A percentile compares a stretch with the other conserved stretches of the same genome.
Conservation (phyloP, 1,140 invertebrate species). For the Steinernema feltiae region DNA sequence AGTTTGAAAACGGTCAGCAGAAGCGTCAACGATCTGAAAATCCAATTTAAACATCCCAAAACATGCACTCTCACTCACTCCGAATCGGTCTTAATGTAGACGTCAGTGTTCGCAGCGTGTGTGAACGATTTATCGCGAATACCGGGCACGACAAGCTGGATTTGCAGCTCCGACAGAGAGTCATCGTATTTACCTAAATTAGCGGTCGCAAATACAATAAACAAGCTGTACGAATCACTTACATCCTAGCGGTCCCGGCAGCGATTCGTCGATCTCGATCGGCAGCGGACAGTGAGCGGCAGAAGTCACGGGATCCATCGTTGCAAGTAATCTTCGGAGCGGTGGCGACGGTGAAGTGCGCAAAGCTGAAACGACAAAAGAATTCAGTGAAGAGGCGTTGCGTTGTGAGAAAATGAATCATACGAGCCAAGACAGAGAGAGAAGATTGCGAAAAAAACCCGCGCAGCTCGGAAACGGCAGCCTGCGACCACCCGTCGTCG, state of each 20-base stretch:
- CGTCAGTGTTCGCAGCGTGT: neutral
- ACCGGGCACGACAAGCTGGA: neutral
- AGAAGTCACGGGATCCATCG: neutral
- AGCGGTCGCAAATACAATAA: neutral
- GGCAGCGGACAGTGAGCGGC: neutral
- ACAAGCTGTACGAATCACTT: neutral
- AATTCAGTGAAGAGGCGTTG: neutral
- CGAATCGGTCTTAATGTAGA: constrained; percentile 2
- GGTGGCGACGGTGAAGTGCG: neutral
- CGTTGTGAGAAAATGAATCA: too few species aligned
- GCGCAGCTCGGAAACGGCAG: neutral
- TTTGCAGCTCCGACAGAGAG: neutral
- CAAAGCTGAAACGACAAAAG: neutral
- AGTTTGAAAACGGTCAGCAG: constrained; percentile 1
- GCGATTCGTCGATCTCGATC: neutral
- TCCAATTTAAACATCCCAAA: neutral
- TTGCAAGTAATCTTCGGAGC: neutral
- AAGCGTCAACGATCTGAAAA: neutral
- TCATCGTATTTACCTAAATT: neutral
- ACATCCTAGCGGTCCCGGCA: neutral
- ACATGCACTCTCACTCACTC: neutral
- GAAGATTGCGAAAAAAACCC: constrained; percentile 5
- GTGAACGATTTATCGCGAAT: neutral
- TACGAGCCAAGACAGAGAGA: neutral
- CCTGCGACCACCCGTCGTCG: neutral